Evolutionary conservation across 2,888 invertebrate genomes (phyloP), one percentile per base, ranked within the genome.

Genomic region (Dioctria linearis): DNA sequence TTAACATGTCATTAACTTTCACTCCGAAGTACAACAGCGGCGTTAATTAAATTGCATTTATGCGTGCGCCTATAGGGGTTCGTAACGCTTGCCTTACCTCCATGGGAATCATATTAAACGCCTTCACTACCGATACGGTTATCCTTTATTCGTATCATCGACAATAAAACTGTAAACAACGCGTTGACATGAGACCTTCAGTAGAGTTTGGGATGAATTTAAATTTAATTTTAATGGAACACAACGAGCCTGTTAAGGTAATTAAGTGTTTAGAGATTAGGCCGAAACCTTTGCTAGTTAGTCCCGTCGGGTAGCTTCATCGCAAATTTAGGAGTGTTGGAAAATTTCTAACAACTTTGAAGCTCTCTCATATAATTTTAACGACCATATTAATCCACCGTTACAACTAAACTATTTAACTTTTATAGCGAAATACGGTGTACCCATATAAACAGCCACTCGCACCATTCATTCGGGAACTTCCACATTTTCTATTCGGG

Each of bases 1-100:
- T 80, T 59, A 80, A 80, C 80, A 65, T 78, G 63, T 61, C 80
- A 78, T 80, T 80, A 80, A 80, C 71, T 80, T 59, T 67, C 63
- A 61, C 13, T 80, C 49, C 37, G 49, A 54, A 54, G 11, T n/a
- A 54, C 54, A 54, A 65, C 51, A 66, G 71, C 11, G 11, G 54
- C 39, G 65, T 78, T 78, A 78, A 78, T 78, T 65, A 78, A 66
- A 42, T 54, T 51, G 54, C 25, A n/a, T 54, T 25, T 66, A 42
- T 40, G 66, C 51, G 43, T 66, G 54, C 66, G 57, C 11, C 4
- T 63, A 11, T 13, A 37, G 42, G n/a, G n/a, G 61, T 61, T 8
- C n/a, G 25, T 8, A 8, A 6, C 13, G 61, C 11, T 43, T 43
- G 13, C 46, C 2, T 9, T 43, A 46, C 46, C 2, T 9, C 13